These are phyloP conservation scores for Spinus olivaceus DNA, from an alignment of 2,797 vertebrate species.

Conservation along the genomic window DNA sequence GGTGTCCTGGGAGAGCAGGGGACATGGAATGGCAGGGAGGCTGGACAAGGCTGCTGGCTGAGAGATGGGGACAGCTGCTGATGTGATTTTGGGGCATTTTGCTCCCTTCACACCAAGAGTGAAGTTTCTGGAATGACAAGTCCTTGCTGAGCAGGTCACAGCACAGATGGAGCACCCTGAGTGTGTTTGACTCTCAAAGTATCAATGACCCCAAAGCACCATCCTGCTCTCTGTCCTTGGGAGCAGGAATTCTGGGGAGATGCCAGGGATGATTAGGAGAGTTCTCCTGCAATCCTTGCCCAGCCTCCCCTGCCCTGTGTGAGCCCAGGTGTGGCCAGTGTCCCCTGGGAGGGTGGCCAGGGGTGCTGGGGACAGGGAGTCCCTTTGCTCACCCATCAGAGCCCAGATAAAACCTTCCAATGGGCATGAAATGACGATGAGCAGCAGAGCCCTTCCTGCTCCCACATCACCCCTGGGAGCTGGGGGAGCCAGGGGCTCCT, in stretches of 20 bases:
- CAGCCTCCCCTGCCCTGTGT: not conserved
- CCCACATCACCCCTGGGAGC: conserved; percentile 30
- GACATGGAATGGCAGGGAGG: not conserved
- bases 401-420: conserved; percentile 39
- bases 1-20: not conserved
- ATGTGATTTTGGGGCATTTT: not conserved
- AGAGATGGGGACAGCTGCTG: not conserved
- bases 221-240: not conserved
- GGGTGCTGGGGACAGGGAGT: not conserved
- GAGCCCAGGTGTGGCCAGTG: rapidly evolving
- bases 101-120: not conserved
- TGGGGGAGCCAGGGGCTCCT: not conserved
- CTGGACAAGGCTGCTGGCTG: not conserved
- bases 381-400: conserved; percentile 37
- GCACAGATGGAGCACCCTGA: not conserved
- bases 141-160: not conserved
- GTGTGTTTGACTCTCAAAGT: rapidly evolving
- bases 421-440: conserved; percentile 68
- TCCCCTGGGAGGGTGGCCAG: not conserved
- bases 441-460: conserved; percentile 22
- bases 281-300: not conserved
- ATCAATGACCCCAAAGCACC: rapidly evolving
- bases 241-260: rapidly evolving
- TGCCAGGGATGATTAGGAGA: not conserved
- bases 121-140: rapidly evolving